These are phyloP conservation scores for Allolobophora icterica DNA, from an alignment of 2,888 invertebrate species.

Conservation along the genomic window DNA sequence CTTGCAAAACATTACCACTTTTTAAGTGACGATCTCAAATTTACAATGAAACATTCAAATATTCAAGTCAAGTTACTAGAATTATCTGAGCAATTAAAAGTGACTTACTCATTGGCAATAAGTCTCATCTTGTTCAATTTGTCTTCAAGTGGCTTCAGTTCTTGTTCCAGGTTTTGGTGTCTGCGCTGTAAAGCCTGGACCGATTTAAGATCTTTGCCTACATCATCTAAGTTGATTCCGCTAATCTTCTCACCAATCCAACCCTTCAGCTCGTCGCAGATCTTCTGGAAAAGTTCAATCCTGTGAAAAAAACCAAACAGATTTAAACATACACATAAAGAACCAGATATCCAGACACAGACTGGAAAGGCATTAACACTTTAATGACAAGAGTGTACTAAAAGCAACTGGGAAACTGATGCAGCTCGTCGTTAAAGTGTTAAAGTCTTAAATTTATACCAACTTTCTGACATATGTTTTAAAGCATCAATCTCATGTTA, in stretches of 20 bases:
- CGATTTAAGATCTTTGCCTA: conserved; percentile 82
- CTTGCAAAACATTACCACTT: not conserved
- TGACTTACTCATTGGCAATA: conserved; percentile 80
- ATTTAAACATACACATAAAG: not conserved
- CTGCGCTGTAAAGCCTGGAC: conserved; percentile 70
- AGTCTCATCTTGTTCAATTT: conserved; percentile 85
- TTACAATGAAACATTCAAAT: not conserved
- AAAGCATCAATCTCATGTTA: not conserved
- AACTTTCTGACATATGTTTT: not conserved
- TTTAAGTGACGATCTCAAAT: not conserved
- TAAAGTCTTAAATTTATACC: not conserved
- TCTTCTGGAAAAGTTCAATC: conserved; percentile 92
- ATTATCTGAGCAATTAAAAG: not conserved
- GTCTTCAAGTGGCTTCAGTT: conserved; percentile 90
- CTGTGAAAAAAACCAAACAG: conserved; percentile 66
- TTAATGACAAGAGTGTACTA: no score
- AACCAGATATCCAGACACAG: no score
- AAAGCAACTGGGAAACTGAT: no score
- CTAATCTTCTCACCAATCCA: conserved; percentile 95
- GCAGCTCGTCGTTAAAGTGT: no score
- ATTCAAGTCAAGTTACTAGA: not conserved
- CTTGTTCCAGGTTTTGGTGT: conserved; percentile 79
- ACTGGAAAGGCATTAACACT: not conserved
- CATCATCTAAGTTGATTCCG: conserved; percentile 69
- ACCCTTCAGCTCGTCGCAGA: conserved; percentile 93